Evolutionary conservation across 92 coral and sea anemone genomes (phyloP).

Genomic region (Porites rus): DNA sequence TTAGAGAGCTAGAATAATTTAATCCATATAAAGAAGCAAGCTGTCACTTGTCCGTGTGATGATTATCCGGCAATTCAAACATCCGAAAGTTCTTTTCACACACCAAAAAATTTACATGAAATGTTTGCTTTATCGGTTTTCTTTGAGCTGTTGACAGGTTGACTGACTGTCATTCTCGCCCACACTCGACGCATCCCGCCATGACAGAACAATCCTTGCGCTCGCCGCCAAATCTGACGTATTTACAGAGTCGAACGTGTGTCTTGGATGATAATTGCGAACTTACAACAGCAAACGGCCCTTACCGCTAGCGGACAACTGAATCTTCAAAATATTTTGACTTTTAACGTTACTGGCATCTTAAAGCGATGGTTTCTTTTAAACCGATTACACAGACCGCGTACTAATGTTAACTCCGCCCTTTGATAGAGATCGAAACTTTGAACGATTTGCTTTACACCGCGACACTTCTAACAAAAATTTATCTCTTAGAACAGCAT

Average conservation of each 20-base stretch:
- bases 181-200: conserved; percentile 68
- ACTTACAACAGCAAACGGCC: conserved; percentile 52
- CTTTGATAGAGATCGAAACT: conserved; percentile 1
- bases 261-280: conserved; percentile 76
- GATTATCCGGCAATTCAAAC: conserved; percentile 90
- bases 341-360: conserved; percentile 4
- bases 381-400: conserved; percentile 12
- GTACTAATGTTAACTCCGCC: not conserved
- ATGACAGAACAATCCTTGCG: conserved; percentile 82
- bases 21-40: conserved; percentile 76
- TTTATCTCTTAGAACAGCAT: not conserved
- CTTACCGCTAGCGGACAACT: conserved; percentile 46
- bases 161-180: conserved; percentile 75
- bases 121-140: conserved; percentile 92
- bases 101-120: conserved; percentile 85
- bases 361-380: not conserved
- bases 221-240: conserved; percentile 81
- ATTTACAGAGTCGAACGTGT: conserved; percentile 90
- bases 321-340: conserved; percentile 32
- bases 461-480: not conserved
- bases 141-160: conserved; percentile 86
- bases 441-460: not conserved
- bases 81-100: conserved; percentile 89
- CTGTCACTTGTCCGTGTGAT: conserved; percentile 78
- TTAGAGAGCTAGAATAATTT: conserved; percentile 80